A percentile compares a stretch with the other conserved stretches of the same genome.
phyloP scores from a whole-genome alignment of 2,113 vertebrate species.

The Xenus cinereus region DNA sequence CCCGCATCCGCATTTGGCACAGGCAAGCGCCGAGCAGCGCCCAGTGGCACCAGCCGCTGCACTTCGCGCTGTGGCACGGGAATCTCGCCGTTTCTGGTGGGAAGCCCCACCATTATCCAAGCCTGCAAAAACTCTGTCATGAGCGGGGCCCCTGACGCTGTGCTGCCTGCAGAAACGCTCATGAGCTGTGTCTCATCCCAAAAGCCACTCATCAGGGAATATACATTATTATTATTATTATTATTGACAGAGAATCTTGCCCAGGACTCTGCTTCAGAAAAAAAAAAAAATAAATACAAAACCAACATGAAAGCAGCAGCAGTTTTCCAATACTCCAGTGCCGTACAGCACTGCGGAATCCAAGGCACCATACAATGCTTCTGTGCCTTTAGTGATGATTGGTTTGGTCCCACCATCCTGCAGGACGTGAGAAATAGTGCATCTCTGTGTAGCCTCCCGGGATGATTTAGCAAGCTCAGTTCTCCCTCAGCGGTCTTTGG shows the following conservation, averaged over 20 bases:
- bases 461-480: not conserved
- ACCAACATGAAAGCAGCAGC: not conserved
- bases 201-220: not conserved
- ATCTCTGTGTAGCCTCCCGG: not conserved
- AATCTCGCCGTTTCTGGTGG: not conserved
- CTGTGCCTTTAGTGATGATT: not conserved
- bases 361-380: not conserved
- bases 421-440: not conserved
- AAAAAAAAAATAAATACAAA: not conserved
- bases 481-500: not conserved
- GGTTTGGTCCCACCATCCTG: not conserved
- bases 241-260: not conserved
- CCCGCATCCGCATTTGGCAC: rapidly evolving
- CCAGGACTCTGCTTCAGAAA: not conserved
- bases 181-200: not conserved
- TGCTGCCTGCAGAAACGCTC: not conserved
- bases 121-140: not conserved
- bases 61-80: rapidly evolving
- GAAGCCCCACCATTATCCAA: not conserved
- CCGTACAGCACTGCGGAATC: not conserved
- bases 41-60: not conserved
- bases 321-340: not conserved
- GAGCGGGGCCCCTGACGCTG: rapidly evolving
- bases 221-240: not conserved
- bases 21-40: rapidly evolving